Base-by-base conservation (phyloP, 1,140 invertebrate species). In the Drosophila equinoxialis region DNA sequence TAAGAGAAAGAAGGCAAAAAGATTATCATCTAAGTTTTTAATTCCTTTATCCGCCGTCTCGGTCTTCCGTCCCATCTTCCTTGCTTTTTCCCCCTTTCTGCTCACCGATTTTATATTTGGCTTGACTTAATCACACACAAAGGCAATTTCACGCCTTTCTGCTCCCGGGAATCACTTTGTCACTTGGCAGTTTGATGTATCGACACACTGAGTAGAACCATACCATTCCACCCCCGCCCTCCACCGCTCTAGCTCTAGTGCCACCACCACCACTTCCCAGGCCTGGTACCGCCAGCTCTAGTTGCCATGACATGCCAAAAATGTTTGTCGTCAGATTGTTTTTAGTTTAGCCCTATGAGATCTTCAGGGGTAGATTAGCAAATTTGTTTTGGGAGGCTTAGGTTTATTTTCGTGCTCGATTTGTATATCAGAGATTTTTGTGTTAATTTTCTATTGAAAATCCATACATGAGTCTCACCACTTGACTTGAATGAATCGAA, bases 131-230 rank as follows among this genome's bases (percentile, higher is more conserved):
- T 86, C 86, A 90, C 81, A 90, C 86, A 74, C 83, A 81, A 87
- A 87, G 84, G 82, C 87, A 90, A 90, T 90, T 90, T 90, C 87
- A 90, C 87, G 87, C 87, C 83, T 90, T 87, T 90, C 90, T 81
- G 87, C 83, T 59, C 76, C 51, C 79, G 80, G 71, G 48, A 85
- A 80, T 87, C 84, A 83, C 77, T 89, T 87, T 87, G 84, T 87
- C 84, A 87, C 80, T 87, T 77, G 68, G 68, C 83, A 80, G 77
- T 87, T 85, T 87, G 84, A 87, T 89, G 84, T 87, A 87, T 87
- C 84, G 84, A 87, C 83, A 82, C 55, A 45, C 33, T 48, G 14
- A 48, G 30, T 77, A 35, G 60, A 69, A 72, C 59, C 76, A 84
- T 68, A 64, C 72, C 69, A 54, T 39, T 10, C 45, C 17, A 3